Evolutionary conservation across 1,140 invertebrate species (phyloP), one percentile per base, ranked within the genome.

Genomic region (Ganaspis sp.): DNA sequence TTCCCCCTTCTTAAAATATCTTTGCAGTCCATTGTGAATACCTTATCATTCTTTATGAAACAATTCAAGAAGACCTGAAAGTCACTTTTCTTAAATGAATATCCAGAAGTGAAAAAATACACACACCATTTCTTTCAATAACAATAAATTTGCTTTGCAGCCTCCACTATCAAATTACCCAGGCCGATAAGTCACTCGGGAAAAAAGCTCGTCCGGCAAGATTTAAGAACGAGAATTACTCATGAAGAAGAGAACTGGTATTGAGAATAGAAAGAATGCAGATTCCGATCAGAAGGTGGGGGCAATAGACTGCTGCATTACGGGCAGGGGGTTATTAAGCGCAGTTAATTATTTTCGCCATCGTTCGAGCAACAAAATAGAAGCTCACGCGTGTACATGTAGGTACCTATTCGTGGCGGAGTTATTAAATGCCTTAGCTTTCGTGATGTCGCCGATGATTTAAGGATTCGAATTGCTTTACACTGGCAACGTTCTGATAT

Each of bases 321-420:
- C 58, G 58, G 26, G 21, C 58, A 64, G 58, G 58, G 23, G 58
- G 58, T 64, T 64, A 64, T 64, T 29, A 64, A 64, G 58, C 12
- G 58, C 58, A 64, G 58, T 64, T 64, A 64, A 64, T 64, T 64
- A 64, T 64, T 64, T 64, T 64, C 15, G 58, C 58, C 21, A 64
- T 64, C 58, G 23, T n/a, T 11, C 23, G 23, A 29, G 21, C 58
- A 34, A n/a, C 26, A 64, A 64, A 64, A 64, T 64, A 64, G 58
- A 64, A 64, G 23, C 58, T 26, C 21, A 64, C 23, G 58, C 58
- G 26, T 64, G 45, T 49, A 49, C 5, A 26, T n/a, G 23, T 64
- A 64, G 23, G 58, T 64, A 64, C 23, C 58, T 64, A 64, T 64
- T 64, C 11, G 58, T 64, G 26, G 58, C 58, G 26, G 58, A 9